Evolutionary conservation across 2,113 vertebrate genomes (phyloP).

Genomic region (Calyptomena viridis): DNA sequence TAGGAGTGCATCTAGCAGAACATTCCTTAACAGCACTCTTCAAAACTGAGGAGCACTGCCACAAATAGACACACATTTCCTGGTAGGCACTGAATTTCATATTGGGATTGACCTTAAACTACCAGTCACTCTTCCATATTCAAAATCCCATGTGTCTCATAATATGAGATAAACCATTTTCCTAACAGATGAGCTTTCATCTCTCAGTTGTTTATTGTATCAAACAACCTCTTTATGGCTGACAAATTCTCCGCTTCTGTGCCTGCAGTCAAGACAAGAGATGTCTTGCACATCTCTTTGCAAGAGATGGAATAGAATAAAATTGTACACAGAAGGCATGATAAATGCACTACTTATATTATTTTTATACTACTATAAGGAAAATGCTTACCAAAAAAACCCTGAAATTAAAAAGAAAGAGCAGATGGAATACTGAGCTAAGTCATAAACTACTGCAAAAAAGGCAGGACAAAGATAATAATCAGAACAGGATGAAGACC

Average conservation of each 20-base stretch:
- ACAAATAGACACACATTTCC: background rate
- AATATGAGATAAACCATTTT: background rate
- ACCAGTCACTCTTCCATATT: background rate
- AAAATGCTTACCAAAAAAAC: background rate
- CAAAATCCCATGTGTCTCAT: background rate
- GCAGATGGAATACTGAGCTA: background rate
- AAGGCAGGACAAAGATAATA: background rate
- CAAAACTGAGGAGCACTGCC: background rate
- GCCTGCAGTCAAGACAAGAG: background rate
- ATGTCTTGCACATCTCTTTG: background rate
- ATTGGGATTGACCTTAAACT: background rate
- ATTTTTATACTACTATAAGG: background rate
- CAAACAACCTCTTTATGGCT: background rate
- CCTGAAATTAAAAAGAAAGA: background rate
- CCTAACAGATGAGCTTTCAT: background rate
- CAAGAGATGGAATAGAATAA: background rate
- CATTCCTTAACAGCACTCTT: background rate
- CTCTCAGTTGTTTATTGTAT: background rate
- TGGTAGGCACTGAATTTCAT: background rate
- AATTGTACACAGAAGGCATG: background rate
- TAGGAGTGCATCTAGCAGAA: background rate
- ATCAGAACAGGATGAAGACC: background rate
- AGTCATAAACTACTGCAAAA: background rate
- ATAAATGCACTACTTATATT: background rate
- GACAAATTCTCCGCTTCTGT: background rate